phyloP scores from a whole-genome alignment of 92 coral and sea anemone species.

The Epizoanthus ramosus region DNA sequence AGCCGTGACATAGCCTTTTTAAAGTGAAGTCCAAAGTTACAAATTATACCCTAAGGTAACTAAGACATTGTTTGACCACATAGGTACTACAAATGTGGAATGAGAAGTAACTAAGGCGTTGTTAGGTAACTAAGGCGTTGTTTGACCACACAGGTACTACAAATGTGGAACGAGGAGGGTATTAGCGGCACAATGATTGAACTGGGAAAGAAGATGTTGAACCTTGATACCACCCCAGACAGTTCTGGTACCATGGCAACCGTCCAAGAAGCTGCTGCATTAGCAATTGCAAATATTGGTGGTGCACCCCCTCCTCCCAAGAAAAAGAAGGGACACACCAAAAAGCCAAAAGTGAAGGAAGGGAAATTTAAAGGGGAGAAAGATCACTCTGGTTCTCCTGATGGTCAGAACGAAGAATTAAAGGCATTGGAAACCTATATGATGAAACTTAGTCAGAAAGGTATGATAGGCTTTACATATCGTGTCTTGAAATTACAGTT shows the following conservation, averaged over 20 bases:
- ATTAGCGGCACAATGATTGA: conserved; percentile 83
- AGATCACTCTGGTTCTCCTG: conserved; percentile 62
- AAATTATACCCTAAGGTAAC: no score
- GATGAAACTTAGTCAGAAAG: conserved; percentile 79
- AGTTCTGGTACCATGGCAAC: conserved; percentile 81
- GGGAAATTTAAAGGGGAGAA: conserved; percentile 69
- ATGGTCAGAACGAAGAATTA: conserved; percentile 82
- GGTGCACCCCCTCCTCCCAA: conserved; percentile 70
- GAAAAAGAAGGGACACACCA: conserved; percentile 73
- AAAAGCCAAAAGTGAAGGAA: conserved; percentile 59
- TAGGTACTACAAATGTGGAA: no score
- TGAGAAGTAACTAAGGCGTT: no score
- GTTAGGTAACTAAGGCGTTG: neutral
- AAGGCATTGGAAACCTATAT: conserved; percentile 80
- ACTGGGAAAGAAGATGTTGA: conserved; percentile 84
- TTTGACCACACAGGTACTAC: conserved; percentile 58
- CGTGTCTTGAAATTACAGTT: neutral
- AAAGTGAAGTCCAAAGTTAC: no score
- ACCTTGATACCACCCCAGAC: conserved; percentile 90
- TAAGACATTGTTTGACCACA: no score
- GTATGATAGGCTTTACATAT: conserved; percentile 34
- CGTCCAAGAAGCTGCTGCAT: conserved; percentile 77
- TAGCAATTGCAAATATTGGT: conserved; percentile 76
- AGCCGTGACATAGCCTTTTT: no score
- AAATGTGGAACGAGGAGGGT: conserved; percentile 77